These are phyloP conservation scores for Sycophaga agraensis DNA, from an alignment of 1,140 invertebrate genomes.

Conservation along the genomic window DNA sequence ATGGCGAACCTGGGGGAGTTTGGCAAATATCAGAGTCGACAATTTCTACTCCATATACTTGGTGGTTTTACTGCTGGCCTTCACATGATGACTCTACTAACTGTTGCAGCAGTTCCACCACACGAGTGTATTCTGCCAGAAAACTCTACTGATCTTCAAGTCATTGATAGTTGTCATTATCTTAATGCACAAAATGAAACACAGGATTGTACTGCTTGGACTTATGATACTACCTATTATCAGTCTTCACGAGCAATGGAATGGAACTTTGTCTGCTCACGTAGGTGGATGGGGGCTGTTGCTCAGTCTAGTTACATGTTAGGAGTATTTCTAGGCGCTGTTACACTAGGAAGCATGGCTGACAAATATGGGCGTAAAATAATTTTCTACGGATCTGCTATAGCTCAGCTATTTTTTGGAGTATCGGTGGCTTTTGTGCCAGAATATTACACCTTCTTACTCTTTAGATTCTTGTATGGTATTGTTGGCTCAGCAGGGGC, in stretches of 20 bases:
- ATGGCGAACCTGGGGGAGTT: slow-evolving; percentile 76
- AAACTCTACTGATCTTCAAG: slow-evolving; percentile 29
- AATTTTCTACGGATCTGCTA: slow-evolving; percentile 74
- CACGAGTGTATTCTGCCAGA: slow-evolving; percentile 69
- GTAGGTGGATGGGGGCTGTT: slow-evolving; percentile 76
- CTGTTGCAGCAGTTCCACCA: slow-evolving; percentile 75
- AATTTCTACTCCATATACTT: slow-evolving; percentile 74
- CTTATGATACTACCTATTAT: slow-evolving; percentile 72
- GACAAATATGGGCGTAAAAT: slow-evolving; percentile 84
- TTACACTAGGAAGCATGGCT: slow-evolving; percentile 80
- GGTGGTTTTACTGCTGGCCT: slow-evolving; percentile 74
- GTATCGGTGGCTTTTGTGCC: slow-evolving; percentile 73
- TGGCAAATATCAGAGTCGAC: slow-evolving; percentile 74
- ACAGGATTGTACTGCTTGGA: slow-evolving; percentile 64
- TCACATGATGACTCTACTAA: slow-evolving; percentile 77
- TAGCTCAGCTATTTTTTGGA: slow-evolving; percentile 71
- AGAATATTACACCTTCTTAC: slow-evolving; percentile 72
- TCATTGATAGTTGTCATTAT: slow-evolving; percentile 64
- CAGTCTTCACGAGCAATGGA: slow-evolving; percentile 72
- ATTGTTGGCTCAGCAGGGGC: slow-evolving; percentile 81
- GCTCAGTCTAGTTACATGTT: slow-evolving; percentile 84
- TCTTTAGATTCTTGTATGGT: slow-evolving; percentile 72
- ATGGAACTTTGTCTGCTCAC: slow-evolving; percentile 84
- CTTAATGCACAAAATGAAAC: slow-evolving; percentile 53
- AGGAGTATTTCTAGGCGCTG: slow-evolving; percentile 84